Base-by-base conservation (phyloP, 2,113 vertebrate species). In the Elgaria multicarinata region DNA sequence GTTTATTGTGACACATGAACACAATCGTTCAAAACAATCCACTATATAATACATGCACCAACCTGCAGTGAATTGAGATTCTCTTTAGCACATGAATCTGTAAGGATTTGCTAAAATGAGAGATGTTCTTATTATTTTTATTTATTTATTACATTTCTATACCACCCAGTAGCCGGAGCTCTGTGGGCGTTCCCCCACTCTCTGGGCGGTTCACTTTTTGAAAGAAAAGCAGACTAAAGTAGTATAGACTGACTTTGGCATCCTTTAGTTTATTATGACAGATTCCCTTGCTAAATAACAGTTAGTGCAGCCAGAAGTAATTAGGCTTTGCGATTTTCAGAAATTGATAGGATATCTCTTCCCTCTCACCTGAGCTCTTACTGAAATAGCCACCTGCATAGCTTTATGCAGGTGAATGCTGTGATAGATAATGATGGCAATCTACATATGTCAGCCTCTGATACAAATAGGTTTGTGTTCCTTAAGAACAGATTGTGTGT, bases 261-360 rank as follows among this genome's bases (percentile, higher is more conserved):
- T 90, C 87, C 90, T 82, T 86, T 13, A 2, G 46, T 93, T 95
- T 94, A 93, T 91, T 95, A 84, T 96, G 94, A 96, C 84, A 92
- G 93, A 96, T 95, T 94, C 91, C 80, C 91, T 92, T 93, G 88
- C 95, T 94, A 96, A 97, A 92, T 91, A 94, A 92, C 90, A 92
- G 87, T 93, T 90, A 88, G 90, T 93, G 91, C 93, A 92, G 85
- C 90, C 93, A 83, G 1, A 84, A 81, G 71, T 94, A 95, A 95
- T 97, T 96, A 96, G 91, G 28, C 92, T 18, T 1, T 91, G 81
- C 87, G n/a, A 10, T 94, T 96, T 46, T 96, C 87, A 84, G 92
- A 89, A 69, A 88, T 39, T 94, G 88, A 94, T 86, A 78, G 71
- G 95, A 62, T 64, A 83, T 95, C 91, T 72, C 86, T 77, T 55